Conservation (phyloP, 2,797 vertebrate genomes). For the Nannoperca obscura region DNA sequence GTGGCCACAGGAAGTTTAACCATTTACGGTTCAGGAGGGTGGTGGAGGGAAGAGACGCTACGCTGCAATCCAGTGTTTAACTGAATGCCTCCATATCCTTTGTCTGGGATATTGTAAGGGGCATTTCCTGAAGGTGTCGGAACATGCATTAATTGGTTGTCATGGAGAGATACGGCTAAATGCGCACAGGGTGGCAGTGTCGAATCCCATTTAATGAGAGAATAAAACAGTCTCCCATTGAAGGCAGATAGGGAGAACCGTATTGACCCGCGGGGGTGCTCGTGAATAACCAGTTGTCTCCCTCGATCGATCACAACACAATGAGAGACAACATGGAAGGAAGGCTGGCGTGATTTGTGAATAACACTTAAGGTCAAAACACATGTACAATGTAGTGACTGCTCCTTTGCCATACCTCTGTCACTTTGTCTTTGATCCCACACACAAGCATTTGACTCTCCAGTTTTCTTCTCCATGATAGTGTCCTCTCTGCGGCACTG, state of each 20-base stretch:
- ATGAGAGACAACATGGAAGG: conserved; percentile 75
- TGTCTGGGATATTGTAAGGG: conserved; percentile 67
- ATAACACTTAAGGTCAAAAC: conserved; percentile 82
- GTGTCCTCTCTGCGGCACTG: conserved; percentile 44
- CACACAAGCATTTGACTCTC: conserved; percentile 4
- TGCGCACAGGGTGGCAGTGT: conserved; percentile 66
- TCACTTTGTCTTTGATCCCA: conserved; percentile 47
- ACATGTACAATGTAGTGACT: conserved; percentile 39
- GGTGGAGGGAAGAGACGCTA: conserved; percentile 7
- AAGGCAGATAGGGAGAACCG: conserved; percentile 74
- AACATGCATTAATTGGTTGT: conserved; percentile 86
- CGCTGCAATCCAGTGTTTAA: conserved; percentile 29
- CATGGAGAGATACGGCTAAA: conserved; percentile 79
- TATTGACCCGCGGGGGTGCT: conserved; percentile 79
- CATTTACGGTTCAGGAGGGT: conserved; percentile 52
- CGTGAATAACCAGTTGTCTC: conserved; percentile 86
- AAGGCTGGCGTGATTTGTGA: conserved; percentile 80
- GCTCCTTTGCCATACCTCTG: conserved; percentile 28
- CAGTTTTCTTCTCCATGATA: conserved; percentile 31
- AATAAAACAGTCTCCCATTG: conserved; percentile 80
- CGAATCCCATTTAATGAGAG: conserved; percentile 81
- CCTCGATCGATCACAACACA: conserved; percentile 82
- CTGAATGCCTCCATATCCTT: conserved; percentile 59
- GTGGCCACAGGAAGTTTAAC: conserved; percentile 82
- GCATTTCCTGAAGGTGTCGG: conserved; percentile 70